Conservation (phyloP, 2,888 invertebrate species). For the Oasisia sp. region DNA sequence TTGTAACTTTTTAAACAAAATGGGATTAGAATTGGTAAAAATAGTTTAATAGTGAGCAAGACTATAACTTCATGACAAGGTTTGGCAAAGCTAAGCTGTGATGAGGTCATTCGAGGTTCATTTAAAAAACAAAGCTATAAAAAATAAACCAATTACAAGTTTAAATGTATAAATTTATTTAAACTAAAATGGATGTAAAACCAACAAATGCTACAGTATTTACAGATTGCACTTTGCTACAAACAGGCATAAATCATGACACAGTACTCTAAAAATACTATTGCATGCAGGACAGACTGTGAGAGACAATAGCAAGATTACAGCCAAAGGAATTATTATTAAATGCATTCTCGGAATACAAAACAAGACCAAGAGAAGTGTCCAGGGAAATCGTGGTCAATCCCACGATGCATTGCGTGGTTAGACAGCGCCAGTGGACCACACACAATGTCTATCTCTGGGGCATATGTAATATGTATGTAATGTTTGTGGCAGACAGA, state of each 20-base stretch:
- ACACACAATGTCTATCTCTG: background rate
- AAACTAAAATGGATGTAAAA: background rate
- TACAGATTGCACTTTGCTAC: background rate
- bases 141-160: too few species aligned
- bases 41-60: too few species aligned
- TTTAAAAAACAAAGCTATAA: too few species aligned
- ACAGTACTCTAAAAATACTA: background rate
- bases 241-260: background rate
- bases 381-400: background rate
- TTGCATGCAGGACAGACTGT: too few species aligned
- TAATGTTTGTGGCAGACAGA: background rate
- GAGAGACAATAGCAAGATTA: background rate
- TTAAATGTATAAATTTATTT: too few species aligned
- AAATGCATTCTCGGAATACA: background rate
- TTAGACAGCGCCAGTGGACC: background rate
- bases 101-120: too few species aligned
- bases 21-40: too few species aligned
- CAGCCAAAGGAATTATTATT: background rate
- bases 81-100: too few species aligned
- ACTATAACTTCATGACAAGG: too few species aligned
- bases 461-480: background rate
- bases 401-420: background rate
- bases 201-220: background rate
- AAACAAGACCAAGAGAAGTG: background rate
- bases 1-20: too few species aligned